These are phyloP conservation scores for Acomys russatus DNA, from an alignment of 2,797 vertebrate species.

Conservation along the genomic window DNA sequence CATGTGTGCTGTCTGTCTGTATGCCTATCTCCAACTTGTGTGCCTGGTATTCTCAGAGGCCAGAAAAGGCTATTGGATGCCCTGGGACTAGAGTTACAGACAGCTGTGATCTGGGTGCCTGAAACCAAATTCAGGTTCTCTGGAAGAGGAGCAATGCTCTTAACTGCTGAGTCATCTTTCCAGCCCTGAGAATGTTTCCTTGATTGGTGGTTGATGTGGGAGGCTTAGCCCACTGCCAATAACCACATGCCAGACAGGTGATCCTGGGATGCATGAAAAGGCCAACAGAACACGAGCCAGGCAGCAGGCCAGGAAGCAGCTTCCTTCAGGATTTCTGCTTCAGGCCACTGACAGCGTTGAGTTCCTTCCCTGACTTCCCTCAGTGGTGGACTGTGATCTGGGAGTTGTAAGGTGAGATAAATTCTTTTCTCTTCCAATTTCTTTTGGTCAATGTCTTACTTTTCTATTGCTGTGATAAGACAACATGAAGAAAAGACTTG, in stretches of 20 bases:
- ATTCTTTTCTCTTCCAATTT: background rate
- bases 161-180: background rate
- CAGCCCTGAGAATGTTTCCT: background rate
- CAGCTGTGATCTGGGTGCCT: background rate
- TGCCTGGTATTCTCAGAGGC: background rate
- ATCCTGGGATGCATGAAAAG: background rate
- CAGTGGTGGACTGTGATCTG: background rate
- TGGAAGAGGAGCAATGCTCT: background rate
- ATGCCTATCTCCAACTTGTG: background rate
- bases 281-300: background rate
- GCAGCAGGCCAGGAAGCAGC: background rate
- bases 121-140: background rate
- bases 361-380: background rate
- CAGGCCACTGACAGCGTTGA: background rate
- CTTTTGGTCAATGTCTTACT: background rate
- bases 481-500: background rate
- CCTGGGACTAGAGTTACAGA: background rate
- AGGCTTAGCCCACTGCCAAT: background rate
- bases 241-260: background rate
- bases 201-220: background rate
- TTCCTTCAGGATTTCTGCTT: background rate
- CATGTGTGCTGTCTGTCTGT: background rate
- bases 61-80: background rate
- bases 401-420: background rate
- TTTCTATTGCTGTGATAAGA: background rate